These are phyloP conservation scores for Gila robusta DNA, from an alignment of 2,797 vertebrate species.

Conservation along the genomic window DNA sequence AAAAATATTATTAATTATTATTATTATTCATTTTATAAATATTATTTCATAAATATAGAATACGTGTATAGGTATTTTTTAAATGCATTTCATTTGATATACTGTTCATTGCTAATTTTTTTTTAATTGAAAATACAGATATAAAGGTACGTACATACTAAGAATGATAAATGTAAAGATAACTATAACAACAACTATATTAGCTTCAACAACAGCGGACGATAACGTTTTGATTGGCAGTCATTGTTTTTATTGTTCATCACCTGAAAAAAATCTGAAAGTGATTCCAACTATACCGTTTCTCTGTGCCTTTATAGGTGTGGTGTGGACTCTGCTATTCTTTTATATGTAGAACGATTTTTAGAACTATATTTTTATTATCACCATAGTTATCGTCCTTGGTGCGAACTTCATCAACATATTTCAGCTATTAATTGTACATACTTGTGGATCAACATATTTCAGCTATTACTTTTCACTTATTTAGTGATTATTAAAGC, in stretches of 20 bases:
- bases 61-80: background rate
- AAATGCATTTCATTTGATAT: background rate
- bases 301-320: background rate
- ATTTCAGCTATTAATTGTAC: background rate
- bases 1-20: background rate
- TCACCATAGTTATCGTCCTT: background rate
- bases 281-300: background rate
- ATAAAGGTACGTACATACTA: too few relatives aligned
- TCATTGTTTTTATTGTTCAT: background rate
- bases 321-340: background rate
- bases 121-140: background rate
- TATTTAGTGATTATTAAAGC: background rate
- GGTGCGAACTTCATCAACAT: background rate
- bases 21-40: background rate
- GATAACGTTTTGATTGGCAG: background rate
- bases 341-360: background rate
- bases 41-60: background rate
- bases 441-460: background rate
- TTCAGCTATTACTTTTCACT: background rate
- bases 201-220: background rate
- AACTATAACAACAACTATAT: background rate
- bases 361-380: background rate
- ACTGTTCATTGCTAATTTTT: background rate
- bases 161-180: too few relatives aligned
- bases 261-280: background rate